These are phyloP conservation scores for Dicrurus megarhynchus DNA, from an alignment of 2,113 vertebrate species.

Conservation along the genomic window DNA sequence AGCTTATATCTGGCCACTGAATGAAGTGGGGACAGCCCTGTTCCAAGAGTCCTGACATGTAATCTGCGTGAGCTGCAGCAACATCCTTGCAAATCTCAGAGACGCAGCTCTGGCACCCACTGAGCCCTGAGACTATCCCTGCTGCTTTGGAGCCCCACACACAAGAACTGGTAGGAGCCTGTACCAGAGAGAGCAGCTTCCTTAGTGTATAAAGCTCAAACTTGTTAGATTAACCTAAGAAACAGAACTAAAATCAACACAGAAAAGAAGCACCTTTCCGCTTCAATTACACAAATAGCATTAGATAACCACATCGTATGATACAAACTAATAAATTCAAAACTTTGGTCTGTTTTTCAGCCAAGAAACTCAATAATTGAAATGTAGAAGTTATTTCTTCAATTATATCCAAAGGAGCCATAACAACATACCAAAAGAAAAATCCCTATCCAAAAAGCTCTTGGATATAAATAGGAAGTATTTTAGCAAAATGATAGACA, in stretches of 20 bases:
- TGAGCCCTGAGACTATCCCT: background rate
- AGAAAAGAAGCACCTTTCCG: background rate
- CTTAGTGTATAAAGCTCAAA: background rate
- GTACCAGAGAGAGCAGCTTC: background rate
- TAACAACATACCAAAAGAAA: background rate
- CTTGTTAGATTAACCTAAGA: background rate
- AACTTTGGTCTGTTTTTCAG: background rate
- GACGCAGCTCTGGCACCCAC: background rate
- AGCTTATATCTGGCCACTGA: background rate
- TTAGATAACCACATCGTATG: background rate
- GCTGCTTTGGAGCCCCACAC: rapidly evolving
- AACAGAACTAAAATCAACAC: background rate
- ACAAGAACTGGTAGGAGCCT: background rate
- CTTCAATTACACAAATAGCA: background rate
- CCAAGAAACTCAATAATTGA: background rate
- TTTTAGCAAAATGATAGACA: background rate
- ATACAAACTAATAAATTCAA: background rate
- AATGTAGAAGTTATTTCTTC: background rate
- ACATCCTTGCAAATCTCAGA: background rate
- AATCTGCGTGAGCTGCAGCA: background rate
- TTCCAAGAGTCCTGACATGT: background rate
- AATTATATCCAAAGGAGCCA: background rate
- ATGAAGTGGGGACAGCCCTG: background rate
- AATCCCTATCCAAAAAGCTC: background rate
- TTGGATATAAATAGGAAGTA: background rate